These are phyloP conservation scores for Molanna angustata DNA, from an alignment of 2,888 invertebrate species.

Conservation along the genomic window DNA sequence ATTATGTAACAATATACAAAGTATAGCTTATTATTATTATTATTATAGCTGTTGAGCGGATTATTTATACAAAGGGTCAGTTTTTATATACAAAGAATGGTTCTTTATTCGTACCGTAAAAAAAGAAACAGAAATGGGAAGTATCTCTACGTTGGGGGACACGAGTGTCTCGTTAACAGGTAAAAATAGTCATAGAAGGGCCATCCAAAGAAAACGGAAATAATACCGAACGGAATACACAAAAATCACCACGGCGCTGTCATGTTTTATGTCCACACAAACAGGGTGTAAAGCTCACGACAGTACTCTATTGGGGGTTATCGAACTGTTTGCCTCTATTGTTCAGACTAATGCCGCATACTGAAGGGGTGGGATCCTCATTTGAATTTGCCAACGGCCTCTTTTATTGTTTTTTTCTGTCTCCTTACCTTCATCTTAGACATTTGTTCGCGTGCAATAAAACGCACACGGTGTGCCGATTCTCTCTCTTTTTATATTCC, in stretches of 20 bases:
- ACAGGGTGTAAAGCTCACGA: constrained; percentile 21
- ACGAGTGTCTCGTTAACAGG: too few species aligned
- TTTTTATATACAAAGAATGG: too few species aligned
- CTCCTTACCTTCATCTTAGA: constrained; percentile 5
- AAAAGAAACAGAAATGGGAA: too few species aligned
- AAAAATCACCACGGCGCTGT: constrained; percentile 20
- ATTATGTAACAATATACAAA: too few species aligned
- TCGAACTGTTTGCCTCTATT: constrained; percentile 27
- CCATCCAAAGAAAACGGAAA: background rate
- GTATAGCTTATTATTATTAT: too few species aligned
- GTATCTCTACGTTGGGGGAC: too few species aligned
- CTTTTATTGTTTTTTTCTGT: constrained; percentile 11
- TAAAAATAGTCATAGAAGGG: background rate
- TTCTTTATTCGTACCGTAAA: too few species aligned
- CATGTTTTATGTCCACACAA: constrained; percentile 25
- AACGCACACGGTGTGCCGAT: constrained; percentile 27
- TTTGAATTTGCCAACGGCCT: constrained; percentile 29
- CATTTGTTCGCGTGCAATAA: constrained; percentile 26
- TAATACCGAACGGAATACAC: constrained; percentile 2
- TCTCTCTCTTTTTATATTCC: constrained; percentile 21
- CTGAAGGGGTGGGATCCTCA: constrained; percentile 21
- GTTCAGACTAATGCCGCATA: constrained; percentile 25
- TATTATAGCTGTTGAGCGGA: too few species aligned
- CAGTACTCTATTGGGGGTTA: constrained; percentile 30
- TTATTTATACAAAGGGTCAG: too few species aligned